Conservation (phyloP, 2,113 vertebrate species). For the Platichthys stellatus region DNA sequence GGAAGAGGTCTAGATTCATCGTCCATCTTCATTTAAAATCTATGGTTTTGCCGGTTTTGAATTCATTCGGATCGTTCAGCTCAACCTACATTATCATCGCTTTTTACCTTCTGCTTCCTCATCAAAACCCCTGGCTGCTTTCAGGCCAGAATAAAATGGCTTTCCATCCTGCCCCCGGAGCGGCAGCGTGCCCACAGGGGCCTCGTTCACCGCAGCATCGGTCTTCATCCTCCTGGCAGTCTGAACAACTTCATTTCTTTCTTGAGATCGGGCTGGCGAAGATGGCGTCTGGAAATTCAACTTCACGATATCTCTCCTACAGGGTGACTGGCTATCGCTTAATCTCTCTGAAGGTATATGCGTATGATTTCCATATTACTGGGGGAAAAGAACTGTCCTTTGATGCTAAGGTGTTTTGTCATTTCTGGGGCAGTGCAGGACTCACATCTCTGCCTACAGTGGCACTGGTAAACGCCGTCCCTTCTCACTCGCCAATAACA, state of each 20-base stretch:
- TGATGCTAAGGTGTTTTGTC: slow-evolving; percentile 18
- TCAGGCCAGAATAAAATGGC: no score
- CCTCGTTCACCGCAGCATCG: not conserved
- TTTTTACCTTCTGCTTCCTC: no score
- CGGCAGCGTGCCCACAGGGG: not conserved
- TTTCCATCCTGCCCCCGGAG: not conserved
- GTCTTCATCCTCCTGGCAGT: slow-evolving; percentile 32
- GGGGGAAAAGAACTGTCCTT: slow-evolving; percentile 15
- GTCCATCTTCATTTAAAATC: no score
- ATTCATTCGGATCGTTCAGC: no score
- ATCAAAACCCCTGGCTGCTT: no score
- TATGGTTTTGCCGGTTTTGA: no score
- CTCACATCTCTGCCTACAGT: slow-evolving; percentile 12
- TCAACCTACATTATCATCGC: no score
- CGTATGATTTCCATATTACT: slow-evolving; percentile 48
- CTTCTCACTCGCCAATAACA: slow-evolving; percentile 39
- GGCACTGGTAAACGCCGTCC: slow-evolving; percentile 6
- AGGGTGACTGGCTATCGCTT: not conserved
- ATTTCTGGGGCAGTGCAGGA: slow-evolving; percentile 10
- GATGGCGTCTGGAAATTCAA: not conserved
- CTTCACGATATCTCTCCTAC: slow-evolving; percentile 6
- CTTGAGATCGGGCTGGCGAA: slow-evolving; percentile 7
- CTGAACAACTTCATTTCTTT: slow-evolving; percentile 39
- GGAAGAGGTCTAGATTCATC: no score
- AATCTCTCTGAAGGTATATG: slow-evolving; percentile 2